These are phyloP conservation scores for Salvelinus namaycush DNA, from an alignment of 2,113 vertebrate genomes.

Conservation along the genomic window DNA sequence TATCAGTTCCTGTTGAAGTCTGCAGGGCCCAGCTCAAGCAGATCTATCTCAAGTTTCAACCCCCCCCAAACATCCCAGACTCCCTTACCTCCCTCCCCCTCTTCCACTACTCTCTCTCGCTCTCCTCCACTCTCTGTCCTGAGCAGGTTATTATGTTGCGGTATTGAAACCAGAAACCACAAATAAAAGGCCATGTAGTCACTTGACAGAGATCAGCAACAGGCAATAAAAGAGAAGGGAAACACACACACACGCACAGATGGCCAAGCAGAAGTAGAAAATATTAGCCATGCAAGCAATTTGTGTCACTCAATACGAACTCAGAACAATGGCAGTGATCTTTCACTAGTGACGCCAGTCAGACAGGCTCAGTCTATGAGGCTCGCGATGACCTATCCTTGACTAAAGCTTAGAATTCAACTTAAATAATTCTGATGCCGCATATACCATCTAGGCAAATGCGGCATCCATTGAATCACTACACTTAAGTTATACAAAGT, in stretches of 20 bases:
- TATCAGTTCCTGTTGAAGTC: too few relatives aligned
- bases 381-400: too few relatives aligned
- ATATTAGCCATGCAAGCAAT: not conserved
- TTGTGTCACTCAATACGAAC: not conserved
- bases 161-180: not conserved
- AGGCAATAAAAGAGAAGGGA: not conserved
- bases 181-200: not conserved
- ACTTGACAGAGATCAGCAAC: not conserved
- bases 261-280: constrained; percentile 11
- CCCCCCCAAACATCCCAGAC: constrained; percentile 36
- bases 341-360: too few relatives aligned
- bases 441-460: too few relatives aligned
- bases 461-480: too few relatives aligned
- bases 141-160: not conserved
- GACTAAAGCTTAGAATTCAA: too few relatives aligned
- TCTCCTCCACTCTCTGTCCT: not conserved
- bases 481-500: not conserved
- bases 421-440: too few relatives aligned
- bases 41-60: constrained; percentile 56
- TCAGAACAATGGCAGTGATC: too few relatives aligned
- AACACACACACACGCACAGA: not conserved
- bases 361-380: too few relatives aligned
- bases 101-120: not conserved
- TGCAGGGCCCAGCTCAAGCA: constrained; percentile 43
- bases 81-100: constrained; percentile 16